These are phyloP conservation scores for Aselliscus stoliczkanus DNA, from an alignment of 2,797 vertebrate genomes.

Conservation along the genomic window DNA sequence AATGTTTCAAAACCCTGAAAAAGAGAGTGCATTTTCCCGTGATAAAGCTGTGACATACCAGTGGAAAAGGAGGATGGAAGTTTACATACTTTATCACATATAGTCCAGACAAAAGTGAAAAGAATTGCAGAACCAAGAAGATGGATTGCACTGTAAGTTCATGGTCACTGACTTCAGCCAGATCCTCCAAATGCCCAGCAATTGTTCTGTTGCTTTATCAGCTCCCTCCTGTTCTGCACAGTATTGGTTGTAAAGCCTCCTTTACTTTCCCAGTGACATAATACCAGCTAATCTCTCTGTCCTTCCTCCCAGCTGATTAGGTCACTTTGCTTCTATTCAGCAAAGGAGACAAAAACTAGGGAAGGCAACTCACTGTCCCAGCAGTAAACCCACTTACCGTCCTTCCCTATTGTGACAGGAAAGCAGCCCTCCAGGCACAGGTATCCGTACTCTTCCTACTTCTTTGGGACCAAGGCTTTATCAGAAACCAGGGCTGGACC, in stretches of 20 bases:
- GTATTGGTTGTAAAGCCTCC: not conserved
- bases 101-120: not conserved
- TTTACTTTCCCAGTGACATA: not conserved
- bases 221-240: not conserved
- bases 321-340: not conserved
- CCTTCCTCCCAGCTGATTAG: not conserved
- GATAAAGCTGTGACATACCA: not conserved
- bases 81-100: not conserved
- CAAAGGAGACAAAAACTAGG: not conserved
- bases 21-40: not conserved
- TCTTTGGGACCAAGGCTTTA: not conserved
- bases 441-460: rapidly evolving
- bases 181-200: too few relatives aligned
- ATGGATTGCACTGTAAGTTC: not conserved
- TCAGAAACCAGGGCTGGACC: not conserved
- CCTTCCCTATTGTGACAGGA: not conserved
- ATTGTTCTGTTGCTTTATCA: not conserved
- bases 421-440: too few relatives aligned
- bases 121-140: not conserved
- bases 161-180: not conserved
- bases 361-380: not conserved
- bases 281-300: not conserved
- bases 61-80: not conserved
- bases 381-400: not conserved
- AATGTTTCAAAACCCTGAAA: not conserved